phyloP scores from a whole-genome alignment of 2,113 vertebrate species.

The Mystacornis crossleyi region DNA sequence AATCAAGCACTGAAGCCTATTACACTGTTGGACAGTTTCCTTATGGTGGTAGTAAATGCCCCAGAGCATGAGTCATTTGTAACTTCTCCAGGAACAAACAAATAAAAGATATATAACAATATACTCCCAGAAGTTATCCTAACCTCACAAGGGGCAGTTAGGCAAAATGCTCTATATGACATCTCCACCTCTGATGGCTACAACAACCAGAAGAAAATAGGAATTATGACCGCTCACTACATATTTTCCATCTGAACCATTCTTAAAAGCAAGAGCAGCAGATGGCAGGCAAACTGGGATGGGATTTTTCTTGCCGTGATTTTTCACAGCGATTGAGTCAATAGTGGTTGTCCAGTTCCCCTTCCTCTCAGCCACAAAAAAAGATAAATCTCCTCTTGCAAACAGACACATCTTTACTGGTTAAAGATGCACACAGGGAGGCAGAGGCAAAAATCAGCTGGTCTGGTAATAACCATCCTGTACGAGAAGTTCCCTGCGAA shows the following conservation, averaged over 20 bases:
- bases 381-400: background rate
- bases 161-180: background rate
- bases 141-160: background rate
- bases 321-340: background rate
- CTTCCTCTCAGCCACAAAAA: background rate
- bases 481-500: background rate
- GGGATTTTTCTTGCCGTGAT: background rate
- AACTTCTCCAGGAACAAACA: slow-evolving; percentile 36
- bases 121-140: background rate
- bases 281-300: background rate
- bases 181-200: background rate
- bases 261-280: background rate
- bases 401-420: background rate
- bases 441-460: background rate
- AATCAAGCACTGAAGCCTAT: background rate
- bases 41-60: background rate
- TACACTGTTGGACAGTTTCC: background rate
- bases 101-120: background rate
- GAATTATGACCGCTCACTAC: background rate
- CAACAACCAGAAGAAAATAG: background rate
- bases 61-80: background rate
- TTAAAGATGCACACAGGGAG: background rate
- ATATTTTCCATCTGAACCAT: background rate
- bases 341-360: background rate
- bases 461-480: background rate